Conservation (phyloP, 2,113 vertebrate genomes). For the Aegotheles bennettii region DNA sequence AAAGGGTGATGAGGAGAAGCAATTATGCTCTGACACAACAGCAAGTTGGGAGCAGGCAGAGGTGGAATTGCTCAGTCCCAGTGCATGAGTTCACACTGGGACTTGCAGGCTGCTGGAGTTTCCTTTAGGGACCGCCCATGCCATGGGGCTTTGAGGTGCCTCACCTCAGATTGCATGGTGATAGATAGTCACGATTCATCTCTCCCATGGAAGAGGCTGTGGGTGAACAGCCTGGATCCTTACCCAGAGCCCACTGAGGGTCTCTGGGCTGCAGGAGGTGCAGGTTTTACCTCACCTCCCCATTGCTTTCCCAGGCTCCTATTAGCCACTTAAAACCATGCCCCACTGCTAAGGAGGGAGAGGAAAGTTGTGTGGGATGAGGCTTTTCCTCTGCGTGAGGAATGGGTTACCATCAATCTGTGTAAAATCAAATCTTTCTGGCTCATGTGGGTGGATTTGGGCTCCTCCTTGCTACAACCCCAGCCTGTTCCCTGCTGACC, state of each 20-base stretch:
- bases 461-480: neutral
- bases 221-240: neutral
- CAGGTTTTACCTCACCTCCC: neutral
- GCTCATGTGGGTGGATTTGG: neutral
- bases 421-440: neutral
- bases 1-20: neutral
- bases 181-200: neutral
- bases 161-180: neutral
- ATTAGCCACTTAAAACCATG: neutral
- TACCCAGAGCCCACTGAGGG: neutral
- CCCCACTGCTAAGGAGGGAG: rapidly evolving
- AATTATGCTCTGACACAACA: neutral
- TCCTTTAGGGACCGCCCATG: neutral
- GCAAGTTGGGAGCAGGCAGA: neutral
- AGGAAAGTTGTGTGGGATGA: neutral
- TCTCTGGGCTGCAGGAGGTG: neutral
- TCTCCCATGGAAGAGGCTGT: neutral
- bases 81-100: neutral
- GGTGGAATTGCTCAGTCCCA: neutral
- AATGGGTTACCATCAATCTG: neutral
- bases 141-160: neutral
- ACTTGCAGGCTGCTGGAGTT: neutral
- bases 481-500: neutral
- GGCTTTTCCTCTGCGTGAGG: neutral
- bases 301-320: neutral